Evolutionary conservation across 37 sponge, comb jelly and placozoan genomes (phyloP), one percentile per base, ranked within the genome.

Genomic region (Aphrocallistes beatrix): DNA sequence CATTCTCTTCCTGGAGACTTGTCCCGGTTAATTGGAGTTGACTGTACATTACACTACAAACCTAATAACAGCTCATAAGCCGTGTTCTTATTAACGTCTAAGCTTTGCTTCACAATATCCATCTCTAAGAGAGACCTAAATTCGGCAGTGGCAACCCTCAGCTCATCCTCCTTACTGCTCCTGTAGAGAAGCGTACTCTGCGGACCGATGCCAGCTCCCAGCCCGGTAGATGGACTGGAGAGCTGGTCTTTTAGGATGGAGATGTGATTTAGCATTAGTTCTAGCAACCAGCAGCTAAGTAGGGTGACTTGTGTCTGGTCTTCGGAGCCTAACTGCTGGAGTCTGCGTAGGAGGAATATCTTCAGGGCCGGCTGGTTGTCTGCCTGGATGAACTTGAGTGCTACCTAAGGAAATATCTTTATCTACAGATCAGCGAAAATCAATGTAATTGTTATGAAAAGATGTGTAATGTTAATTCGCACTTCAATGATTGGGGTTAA

Each of bases 301-400:
- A 60, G 75, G 25, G 75, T 60, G 3, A 60, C 75, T 13, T 60
- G 75, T 60, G 75, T 60, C 34, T 60, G 75, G 75, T 60, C 34
- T 13, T 60, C 75, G n/a, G 75, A 30, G 6, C 75, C 75, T 6
- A 60, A 30, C 34, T 60, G 75, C 75, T 60, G 75, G 25, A 88
- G 87, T 37, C 90, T 86, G 25, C 91, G 50, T 21, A 86, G 84
- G 36, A 87, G 36, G 38, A 50, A 90, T 39, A 38, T 50, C 47
- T 37, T 91, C 48, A 90, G 85, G 1, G 90, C 85, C 9, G 28
- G 40, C 21, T 51, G 85, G 3, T 49, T 37, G 1, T 83, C 60
- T 39, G 50, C 37, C 30, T 60, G 38, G 8, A 97, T 85, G 81
- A 97, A 97, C 89, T 90, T 93, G 48, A 97, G 93, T 37, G 95